Base-by-base conservation (phyloP, 2,888 invertebrate species). In the Oscheius sp. region DNA sequence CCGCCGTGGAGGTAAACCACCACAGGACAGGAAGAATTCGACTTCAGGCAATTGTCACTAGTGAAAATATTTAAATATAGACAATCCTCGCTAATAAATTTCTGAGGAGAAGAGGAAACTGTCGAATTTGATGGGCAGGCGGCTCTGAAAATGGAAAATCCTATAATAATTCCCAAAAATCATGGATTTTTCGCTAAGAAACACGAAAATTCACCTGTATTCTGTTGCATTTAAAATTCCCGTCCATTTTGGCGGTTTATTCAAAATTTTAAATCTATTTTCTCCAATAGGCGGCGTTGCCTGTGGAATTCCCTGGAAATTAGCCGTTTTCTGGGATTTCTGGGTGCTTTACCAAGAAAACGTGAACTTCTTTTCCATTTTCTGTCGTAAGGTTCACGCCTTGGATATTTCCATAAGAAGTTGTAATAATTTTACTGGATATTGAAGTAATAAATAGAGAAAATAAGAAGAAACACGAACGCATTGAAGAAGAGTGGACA, bases 1-100 rank as follows among this genome's bases (percentile, higher is more conserved):
- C 86, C 86, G 3, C 86, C 86, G 58, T 86, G 86, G 18, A 86
- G 53, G 63, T 86, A 86, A n/a, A 77, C 73, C 1, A 81, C 74
- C 0, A 85, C 80, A 3, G 85, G 80, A 59, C 86, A 86, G 18
- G 70, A 53, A 23, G 72, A 63, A 21, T 58, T 66, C 72, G 64
- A 23, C 23, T 66, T 53, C 27, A 61, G 68, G 70, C 85, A 85
- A 9, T 73, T 74, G 7, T 73, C 69, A 23, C 76, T 75, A 7
- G 82, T 79, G 72, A 84, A 85, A n/a, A 85, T 73, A 58, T 85
- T 85, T 52, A 78, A 13, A 64, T 83, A 78, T 46, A 85, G 76
- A 55, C 85, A 85, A 59, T 85, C 85, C 49, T 85, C 85, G 64
- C 74, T 74, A 12, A 85, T 64, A 72, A 78, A 78, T 56, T 80